These are phyloP conservation scores for Pycnomerus fuliginosus DNA, from an alignment of 2,888 invertebrate species.

Conservation along the genomic window DNA sequence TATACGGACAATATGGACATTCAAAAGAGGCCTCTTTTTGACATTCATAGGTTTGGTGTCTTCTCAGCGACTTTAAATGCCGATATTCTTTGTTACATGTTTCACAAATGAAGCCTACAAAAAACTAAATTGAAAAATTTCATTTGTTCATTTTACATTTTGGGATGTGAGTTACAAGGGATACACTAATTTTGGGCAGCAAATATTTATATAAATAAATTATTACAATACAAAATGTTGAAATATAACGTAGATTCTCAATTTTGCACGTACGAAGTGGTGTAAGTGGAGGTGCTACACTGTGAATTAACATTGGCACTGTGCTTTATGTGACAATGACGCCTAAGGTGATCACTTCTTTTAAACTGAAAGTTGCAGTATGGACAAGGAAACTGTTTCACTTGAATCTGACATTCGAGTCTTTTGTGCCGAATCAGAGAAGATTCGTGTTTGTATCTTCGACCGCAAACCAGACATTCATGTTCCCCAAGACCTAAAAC, in stretches of 20 bases:
- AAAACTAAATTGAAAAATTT: no score
- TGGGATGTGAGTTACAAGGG: no score
- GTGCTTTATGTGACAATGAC: conserved; percentile 30
- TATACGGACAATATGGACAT: conserved; percentile 62
- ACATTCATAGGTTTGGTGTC: conserved; percentile 71
- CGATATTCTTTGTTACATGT: conserved; percentile 73
- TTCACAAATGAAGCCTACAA: conserved; percentile 50
- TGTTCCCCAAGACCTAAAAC: not conserved
- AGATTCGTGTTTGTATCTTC: not conserved
- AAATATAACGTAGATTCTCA: no score
- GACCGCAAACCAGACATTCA: conserved; percentile 3
- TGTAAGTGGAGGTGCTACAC: no score
- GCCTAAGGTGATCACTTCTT: conserved; percentile 6
- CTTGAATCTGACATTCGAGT: conserved; percentile 3
- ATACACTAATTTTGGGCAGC: no score
- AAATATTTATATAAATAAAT: no score
- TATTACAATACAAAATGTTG: no score
- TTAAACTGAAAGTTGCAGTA: conserved; percentile 5
- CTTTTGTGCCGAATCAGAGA: conserved; percentile 2
- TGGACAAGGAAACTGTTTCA: not conserved
- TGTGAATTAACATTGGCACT: no score
- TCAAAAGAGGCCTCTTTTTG: conserved; percentile 62
- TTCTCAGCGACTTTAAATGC: conserved; percentile 66
- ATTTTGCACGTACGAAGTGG: no score
- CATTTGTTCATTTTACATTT: no score